Evolutionary conservation across 1,140 invertebrate species (phyloP), one percentile per base, ranked within the genome.

Genomic region (Ceratoteleas bidentatus): DNA sequence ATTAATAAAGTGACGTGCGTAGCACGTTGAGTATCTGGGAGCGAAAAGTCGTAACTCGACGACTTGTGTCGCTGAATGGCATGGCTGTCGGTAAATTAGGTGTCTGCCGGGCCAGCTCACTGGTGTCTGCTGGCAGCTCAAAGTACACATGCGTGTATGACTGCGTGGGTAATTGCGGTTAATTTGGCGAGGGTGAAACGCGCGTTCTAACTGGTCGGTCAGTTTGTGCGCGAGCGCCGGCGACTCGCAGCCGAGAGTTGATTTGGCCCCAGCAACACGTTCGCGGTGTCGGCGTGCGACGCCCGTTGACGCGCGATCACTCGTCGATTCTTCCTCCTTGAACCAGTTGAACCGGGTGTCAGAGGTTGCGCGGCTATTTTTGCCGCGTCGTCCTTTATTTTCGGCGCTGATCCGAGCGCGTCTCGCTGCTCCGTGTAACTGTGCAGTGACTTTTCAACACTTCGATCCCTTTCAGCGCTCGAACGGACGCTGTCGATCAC

Each of bases 171-270:
- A 88, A 88, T 89, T 89, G 87, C 83, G 83, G 87, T 88, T 88
- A 89, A 89, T 89, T 88, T 88, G 86, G 84, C 87, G 83, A 83
- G 74, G 85, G 85, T 86, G 85, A 73, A 85, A 85, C 14, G 6
- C 8, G 45, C 81, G 79, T 84, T 76, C 64, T 70, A 79, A 75
- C 85, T 82, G 78, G 85, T 84, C 85, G 85, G 86, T 86, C 85
- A 68, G 58, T 74, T 52, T 15, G 49, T 47, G 69, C 40, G 72
- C 81, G 73, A 24, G 24, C 24, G 52, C 57, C 64, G 70, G 47
- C 16, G 52, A 40, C 50, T 38, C 34, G 34, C 54, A 54, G 10
- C 36, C 36, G 36, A 24, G 36, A 24, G 24, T 24, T 24, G 24
- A 4, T 24, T 24, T 2, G 24, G 24, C 24, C 24, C 1, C 24